Evolutionary conservation across 2,113 vertebrate species (phyloP).

Genomic region (Toxotes chatareus): DNA sequence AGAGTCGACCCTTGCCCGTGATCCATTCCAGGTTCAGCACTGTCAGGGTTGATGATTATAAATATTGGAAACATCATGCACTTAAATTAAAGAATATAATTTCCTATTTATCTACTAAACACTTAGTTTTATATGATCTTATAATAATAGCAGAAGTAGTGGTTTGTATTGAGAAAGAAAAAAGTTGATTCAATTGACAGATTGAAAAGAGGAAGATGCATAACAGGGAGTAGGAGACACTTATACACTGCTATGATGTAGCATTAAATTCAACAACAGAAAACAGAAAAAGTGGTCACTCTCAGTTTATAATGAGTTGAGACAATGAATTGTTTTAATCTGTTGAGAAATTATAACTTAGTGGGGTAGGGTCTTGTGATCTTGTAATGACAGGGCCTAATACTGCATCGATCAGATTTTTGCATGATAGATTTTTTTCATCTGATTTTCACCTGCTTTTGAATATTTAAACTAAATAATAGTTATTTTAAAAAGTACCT

Average conservation of each 20-base stretch:
- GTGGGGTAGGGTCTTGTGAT: no score
- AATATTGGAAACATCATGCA: neutral
- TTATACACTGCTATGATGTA: neutral
- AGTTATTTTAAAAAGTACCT: neutral
- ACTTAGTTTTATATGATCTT: neutral
- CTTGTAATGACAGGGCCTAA: neutral
- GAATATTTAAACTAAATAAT: neutral
- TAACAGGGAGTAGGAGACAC: neutral
- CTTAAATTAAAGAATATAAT: neutral
- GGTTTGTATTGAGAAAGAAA: neutral
- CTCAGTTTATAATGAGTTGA: neutral
- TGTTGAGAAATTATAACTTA: no score
- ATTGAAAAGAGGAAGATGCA: no score
- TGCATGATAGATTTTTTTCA: no score
- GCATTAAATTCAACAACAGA: neutral
- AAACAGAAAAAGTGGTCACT: neutral
- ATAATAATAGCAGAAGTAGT: neutral
- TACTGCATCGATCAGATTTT: neutral
- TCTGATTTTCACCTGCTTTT: neutral
- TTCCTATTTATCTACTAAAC: neutral
- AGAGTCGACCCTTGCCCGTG: neutral
- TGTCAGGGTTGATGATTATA: neutral
- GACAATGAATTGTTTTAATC: no score
- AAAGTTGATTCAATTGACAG: no score
- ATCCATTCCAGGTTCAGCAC: neutral